These are phyloP conservation scores for Teleiodes luculella DNA, from an alignment of 2,888 invertebrate species.

Conservation along the genomic window DNA sequence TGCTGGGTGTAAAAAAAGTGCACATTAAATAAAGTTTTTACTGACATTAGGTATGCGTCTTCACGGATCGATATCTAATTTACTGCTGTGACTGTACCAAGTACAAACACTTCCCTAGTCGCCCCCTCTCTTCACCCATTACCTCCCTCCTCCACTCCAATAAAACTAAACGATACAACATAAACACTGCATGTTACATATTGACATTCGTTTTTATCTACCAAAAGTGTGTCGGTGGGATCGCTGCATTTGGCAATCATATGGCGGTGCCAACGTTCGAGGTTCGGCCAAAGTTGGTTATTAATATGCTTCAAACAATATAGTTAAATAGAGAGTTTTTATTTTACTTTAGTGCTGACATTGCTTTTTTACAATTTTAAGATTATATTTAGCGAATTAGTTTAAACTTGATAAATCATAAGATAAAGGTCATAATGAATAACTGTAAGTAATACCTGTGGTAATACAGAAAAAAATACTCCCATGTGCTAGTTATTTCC, in stretches of 20 bases:
- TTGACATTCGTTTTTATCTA: not conserved
- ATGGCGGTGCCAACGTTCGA: slow-evolving; percentile 3
- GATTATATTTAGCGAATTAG: too few relatives aligned
- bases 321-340: not conserved
- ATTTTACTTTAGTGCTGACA: not conserved
- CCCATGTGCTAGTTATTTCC: too few relatives aligned
- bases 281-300: not conserved
- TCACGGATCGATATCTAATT: not conserved
- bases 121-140: not conserved
- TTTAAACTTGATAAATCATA: too few relatives aligned
- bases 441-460: too few relatives aligned
- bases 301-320: not conserved
- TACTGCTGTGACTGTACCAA: not conserved
- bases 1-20: too few relatives aligned
- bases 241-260: not conserved
- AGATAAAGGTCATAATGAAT: too few relatives aligned
- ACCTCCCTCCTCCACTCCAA: not conserved
- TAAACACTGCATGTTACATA: not conserved
- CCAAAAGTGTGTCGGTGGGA: not conserved
- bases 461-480: too few relatives aligned
- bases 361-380: not conserved
- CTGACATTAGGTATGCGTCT: too few relatives aligned
- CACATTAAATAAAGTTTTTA: too few relatives aligned
- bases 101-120: not conserved
- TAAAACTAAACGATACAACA: not conserved